phyloP scores from a whole-genome alignment of 1,140 invertebrate species.

The Meloidogyne floridensis region DNA sequence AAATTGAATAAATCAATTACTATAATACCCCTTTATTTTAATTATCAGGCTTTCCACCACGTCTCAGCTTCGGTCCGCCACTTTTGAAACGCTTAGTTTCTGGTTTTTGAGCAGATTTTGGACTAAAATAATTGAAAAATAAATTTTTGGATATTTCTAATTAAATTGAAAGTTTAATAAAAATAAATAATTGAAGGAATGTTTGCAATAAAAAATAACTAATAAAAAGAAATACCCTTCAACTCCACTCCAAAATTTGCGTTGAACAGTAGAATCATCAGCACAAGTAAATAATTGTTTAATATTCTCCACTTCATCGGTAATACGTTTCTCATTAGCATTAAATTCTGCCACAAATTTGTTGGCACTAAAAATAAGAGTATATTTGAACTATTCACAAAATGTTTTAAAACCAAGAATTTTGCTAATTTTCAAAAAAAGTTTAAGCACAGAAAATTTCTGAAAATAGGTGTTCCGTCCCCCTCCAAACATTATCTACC shows the following conservation, averaged over 20 bases:
- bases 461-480: too few species aligned
- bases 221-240: not conserved
- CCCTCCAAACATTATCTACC: too few species aligned
- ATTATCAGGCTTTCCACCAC: not conserved
- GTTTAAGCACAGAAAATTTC: too few species aligned
- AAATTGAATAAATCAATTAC: not conserved
- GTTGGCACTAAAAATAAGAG: constrained; percentile 13
- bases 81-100: constrained; percentile 20
- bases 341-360: not conserved
- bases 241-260: not conserved
- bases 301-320: constrained; percentile 10
- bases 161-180: too few species aligned
- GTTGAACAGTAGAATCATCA: constrained; percentile 1
- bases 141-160: not conserved
- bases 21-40: not conserved
- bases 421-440: not conserved
- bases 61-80: not conserved
- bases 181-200: too few species aligned
- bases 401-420: not conserved
- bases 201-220: too few species aligned
- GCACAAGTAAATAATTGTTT: not conserved
- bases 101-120: not conserved
- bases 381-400: not conserved
- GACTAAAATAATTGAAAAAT: not conserved
- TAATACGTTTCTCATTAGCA: not conserved